These are phyloP conservation scores for Drosophila fungiperda DNA, from an alignment of 2,888 invertebrate species.

Conservation along the genomic window DNA sequence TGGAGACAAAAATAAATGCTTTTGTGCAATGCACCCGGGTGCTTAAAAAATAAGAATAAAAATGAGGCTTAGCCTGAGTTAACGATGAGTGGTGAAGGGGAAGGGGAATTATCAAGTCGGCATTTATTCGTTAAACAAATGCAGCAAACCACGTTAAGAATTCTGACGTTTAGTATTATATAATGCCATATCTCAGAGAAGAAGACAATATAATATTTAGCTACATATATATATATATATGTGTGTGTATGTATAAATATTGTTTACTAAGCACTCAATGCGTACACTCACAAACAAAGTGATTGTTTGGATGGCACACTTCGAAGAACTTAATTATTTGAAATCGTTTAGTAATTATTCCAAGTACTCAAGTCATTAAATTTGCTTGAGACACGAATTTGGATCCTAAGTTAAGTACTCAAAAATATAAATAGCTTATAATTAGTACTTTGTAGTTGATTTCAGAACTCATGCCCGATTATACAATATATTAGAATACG, in stretches of 20 bases:
- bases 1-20: conserved; percentile 17
- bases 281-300: not conserved
- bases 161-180: conserved; percentile 33
- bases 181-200: conserved; percentile 23
- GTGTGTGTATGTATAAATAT: not conserved
- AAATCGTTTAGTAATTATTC: not conserved
- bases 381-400: not conserved
- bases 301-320: not conserved
- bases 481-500: not conserved
- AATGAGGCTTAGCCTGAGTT: not conserved
- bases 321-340: not conserved
- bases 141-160: conserved; percentile 17
- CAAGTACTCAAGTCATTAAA: not conserved
- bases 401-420: not conserved
- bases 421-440: not conserved
- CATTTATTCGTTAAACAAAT: conserved; percentile 13
- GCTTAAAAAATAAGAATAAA: conserved; percentile 3
- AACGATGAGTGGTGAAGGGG: not conserved
- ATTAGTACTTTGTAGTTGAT: not conserved
- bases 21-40: conserved; percentile 30
- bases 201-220: conserved; percentile 5
- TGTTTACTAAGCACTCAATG: not conserved
- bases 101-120: conserved; percentile 1
- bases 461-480: not conserved
- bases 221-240: not conserved